These are phyloP conservation scores for Pteronotus mesoamericanus DNA, from an alignment of 2,797 vertebrate species.

Conservation along the genomic window DNA sequence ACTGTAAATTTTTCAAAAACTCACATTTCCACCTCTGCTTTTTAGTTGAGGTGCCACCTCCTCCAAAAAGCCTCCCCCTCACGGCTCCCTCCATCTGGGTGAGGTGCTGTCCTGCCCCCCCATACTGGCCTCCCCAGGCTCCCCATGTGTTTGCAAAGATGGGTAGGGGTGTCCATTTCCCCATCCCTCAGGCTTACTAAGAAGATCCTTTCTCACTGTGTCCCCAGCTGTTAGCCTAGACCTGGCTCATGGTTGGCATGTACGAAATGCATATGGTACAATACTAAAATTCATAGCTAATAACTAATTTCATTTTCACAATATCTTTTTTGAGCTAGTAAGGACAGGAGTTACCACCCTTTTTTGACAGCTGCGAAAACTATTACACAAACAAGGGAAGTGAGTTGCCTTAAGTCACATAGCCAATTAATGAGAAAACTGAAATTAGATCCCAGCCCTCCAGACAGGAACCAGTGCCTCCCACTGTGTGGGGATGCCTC, in stretches of 20 bases:
- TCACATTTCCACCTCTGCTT: background rate
- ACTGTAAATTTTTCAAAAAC: background rate
- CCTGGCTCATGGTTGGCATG: background rate
- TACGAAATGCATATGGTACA: background rate
- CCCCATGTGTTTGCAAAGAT: background rate
- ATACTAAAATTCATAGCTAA: background rate
- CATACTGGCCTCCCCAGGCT: background rate
- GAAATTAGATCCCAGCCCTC: background rate
- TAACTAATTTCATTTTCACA: background rate
- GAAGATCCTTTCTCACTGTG: background rate
- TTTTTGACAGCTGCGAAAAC: background rate
- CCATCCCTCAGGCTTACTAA: background rate
- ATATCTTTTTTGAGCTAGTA: background rate
- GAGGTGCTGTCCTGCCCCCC: background rate
- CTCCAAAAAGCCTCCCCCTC: background rate
- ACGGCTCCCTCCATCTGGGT: background rate
- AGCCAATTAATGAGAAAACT: constrained; percentile 18
- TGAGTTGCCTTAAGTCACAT: background rate
- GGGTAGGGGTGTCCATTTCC: background rate
- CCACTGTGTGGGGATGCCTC: background rate
- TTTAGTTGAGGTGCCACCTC: background rate
- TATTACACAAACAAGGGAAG: constrained; percentile 6
- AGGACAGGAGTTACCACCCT: background rate
- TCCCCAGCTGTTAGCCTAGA: background rate
- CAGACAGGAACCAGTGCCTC: background rate